These are phyloP conservation scores for Chrysomallon squamiferum DNA, from an alignment of 1,140 invertebrate genomes.

Conservation along the genomic window DNA sequence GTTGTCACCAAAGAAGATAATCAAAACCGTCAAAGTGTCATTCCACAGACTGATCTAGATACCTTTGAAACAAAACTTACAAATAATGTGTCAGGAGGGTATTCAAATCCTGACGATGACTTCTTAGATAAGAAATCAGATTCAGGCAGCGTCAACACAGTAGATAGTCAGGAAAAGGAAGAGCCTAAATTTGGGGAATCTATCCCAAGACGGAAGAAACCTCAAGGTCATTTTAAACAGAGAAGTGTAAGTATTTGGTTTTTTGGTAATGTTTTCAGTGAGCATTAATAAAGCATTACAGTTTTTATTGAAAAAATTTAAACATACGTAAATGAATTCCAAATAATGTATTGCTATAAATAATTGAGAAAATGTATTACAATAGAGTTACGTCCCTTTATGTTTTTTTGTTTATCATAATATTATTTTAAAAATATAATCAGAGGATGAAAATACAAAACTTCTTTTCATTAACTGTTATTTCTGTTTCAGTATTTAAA, in stretches of 20 bases:
- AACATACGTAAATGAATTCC: too few relatives aligned
- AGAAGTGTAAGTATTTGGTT: constrained; percentile 41
- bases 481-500: too few relatives aligned
- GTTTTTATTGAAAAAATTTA: too few relatives aligned
- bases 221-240: constrained; percentile 29
- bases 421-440: too few relatives aligned
- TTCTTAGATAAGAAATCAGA: constrained; percentile 46
- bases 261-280: background rate
- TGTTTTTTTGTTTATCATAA: too few relatives aligned
- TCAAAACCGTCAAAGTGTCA: constrained; percentile 11
- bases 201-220: constrained; percentile 12
- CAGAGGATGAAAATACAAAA: too few relatives aligned
- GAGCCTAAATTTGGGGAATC: constrained; percentile 12
- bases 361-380: too few relatives aligned
- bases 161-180: constrained; percentile 43
- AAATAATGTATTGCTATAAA: too few relatives aligned
- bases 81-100: constrained; percentile 23
- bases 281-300: background rate
- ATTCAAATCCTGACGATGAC: constrained; percentile 46
- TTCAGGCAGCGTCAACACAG: constrained; percentile 47
- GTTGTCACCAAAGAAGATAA: constrained; percentile 10
- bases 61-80: constrained; percentile 49
- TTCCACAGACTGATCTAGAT: constrained; percentile 55
- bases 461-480: too few relatives aligned
- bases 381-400: too few relatives aligned